phyloP scores from a whole-genome alignment of 2,888 invertebrate species.

The Pachliopta kotzebuea region DNA sequence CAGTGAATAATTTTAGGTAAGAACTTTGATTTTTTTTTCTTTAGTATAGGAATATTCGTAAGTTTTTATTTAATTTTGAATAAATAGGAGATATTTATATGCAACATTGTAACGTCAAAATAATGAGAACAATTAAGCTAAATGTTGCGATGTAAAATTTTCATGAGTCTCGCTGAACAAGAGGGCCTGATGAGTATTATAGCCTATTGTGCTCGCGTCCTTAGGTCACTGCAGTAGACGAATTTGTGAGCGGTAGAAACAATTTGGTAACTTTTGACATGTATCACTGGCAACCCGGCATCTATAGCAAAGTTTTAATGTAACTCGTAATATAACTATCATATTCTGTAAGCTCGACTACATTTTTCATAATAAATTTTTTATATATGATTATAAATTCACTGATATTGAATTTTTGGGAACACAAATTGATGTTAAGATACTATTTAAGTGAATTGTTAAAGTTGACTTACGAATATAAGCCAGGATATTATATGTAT shows the following conservation, averaged over 20 bases:
- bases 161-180: constrained; percentile 64
- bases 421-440: too few relatives aligned
- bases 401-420: too few relatives aligned
- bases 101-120: not conserved
- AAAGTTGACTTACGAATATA: too few relatives aligned
- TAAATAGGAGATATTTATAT: not conserved
- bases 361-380: too few relatives aligned
- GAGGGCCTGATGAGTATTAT: constrained; percentile 63
- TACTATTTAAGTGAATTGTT: too few relatives aligned
- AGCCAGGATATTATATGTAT: too few relatives aligned
- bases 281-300: not conserved
- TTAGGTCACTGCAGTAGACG: constrained; percentile 50
- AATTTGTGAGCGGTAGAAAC: constrained; percentile 33
- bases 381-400: too few relatives aligned
- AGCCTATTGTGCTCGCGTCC: constrained; percentile 56
- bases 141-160: constrained; percentile 47
- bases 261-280: constrained; percentile 29
- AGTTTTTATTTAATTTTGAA: not conserved
- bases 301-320: not conserved
- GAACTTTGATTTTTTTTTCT: too few relatives aligned
- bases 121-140: constrained; percentile 33
- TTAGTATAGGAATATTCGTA: too few relatives aligned
- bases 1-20: too few relatives aligned
- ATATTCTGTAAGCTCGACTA: too few relatives aligned
- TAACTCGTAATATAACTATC: not conserved